Percentiles rank a stretch among this genome's conserved stretches.
Conservation (phyloP, 1,140 invertebrate species). For the Procambarus virginalis region DNA sequence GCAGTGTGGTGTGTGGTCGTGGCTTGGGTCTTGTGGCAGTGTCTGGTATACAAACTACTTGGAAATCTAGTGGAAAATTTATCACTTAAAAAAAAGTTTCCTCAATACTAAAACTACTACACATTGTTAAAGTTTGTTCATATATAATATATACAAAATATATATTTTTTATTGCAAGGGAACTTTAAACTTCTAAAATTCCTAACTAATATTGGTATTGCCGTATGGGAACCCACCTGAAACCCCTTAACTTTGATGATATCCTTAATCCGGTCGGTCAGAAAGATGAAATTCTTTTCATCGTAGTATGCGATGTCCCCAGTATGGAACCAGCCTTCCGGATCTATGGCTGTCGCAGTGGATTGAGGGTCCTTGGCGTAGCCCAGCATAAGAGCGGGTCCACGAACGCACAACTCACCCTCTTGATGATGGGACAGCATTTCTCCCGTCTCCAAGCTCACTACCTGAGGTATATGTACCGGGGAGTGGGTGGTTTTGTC, state of each 20-base stretch:
- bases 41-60: too few species aligned
- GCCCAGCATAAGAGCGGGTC: constrained; percentile 74
- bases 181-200: too few species aligned
- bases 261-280: constrained; percentile 71
- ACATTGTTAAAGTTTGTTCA: too few species aligned
- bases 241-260: constrained; percentile 52
- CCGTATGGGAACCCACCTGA: constrained; percentile 21
- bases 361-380: constrained; percentile 74
- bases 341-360: constrained; percentile 73
- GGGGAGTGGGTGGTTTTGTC: too few species aligned
- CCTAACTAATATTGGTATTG: too few species aligned
- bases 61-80: too few species aligned
- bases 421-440: constrained; percentile 78
- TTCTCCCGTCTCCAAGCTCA: constrained; percentile 80
- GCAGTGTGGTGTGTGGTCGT: too few species aligned
- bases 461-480: constrained; percentile 12
- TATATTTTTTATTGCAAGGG: too few species aligned
- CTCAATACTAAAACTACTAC: too few species aligned
- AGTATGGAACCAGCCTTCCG: constrained; percentile 76
- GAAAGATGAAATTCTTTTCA: constrained; percentile 65
- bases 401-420: constrained; percentile 84
- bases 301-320: constrained; percentile 75
- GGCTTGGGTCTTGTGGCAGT: too few species aligned
- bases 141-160: too few species aligned
- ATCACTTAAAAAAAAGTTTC: too few species aligned